These are phyloP conservation scores for Loxodonta africana DNA, from an alignment of 2,113 vertebrate species.

Conservation along the genomic window DNA sequence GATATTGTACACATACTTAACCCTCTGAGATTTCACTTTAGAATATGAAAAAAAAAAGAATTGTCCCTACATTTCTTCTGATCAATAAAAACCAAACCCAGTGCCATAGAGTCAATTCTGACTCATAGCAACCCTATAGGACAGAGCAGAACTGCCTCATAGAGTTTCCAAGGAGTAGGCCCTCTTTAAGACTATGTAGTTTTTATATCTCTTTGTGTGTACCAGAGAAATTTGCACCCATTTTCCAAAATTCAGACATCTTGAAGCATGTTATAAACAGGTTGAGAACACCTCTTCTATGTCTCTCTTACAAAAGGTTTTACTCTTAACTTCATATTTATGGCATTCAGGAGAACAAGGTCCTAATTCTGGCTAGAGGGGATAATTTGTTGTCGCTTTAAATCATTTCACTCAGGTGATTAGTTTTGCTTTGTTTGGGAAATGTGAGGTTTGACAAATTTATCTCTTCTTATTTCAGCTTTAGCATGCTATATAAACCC, in stretches of 20 bases:
- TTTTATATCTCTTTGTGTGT: neutral
- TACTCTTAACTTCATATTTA: neutral
- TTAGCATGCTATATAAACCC: constrained; percentile 63
- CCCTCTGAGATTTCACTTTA: neutral
- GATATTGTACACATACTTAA: neutral
- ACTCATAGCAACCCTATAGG: too few species aligned
- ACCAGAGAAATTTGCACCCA: neutral
- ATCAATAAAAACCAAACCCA: too few species aligned
- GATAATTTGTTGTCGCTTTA: constrained; percentile 62
- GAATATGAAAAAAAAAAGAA: neutral
- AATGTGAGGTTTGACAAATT: constrained; percentile 59
- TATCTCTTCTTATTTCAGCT: constrained; percentile 73
- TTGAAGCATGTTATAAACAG: neutral
- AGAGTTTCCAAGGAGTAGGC: neutral
- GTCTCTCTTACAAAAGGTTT: neutral
- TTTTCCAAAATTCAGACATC: neutral
- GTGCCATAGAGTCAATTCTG: too few species aligned
- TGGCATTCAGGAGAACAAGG: neutral
- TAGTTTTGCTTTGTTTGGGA: constrained; percentile 63
- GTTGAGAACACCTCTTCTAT: neutral
- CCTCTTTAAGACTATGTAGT: neutral
- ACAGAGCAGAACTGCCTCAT: too few species aligned
- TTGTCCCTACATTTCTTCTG: neutral
- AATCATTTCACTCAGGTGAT: constrained; percentile 62
- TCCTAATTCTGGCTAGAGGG: neutral